phyloP scores from a whole-genome alignment of 1,140 invertebrate genomes.

The Drosophila obscura region DNA sequence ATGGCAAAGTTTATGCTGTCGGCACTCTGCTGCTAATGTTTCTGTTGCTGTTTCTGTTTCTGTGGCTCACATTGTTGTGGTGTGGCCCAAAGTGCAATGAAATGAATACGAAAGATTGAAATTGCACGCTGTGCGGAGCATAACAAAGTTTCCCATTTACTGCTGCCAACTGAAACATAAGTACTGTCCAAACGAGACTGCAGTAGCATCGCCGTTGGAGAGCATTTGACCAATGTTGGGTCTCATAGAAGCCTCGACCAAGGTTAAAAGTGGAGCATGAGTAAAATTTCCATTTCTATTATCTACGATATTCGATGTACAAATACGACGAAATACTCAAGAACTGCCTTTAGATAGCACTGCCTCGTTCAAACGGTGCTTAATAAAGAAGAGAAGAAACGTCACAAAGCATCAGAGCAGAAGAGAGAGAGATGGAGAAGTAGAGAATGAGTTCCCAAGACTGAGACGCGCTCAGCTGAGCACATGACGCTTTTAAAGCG shows the following conservation, averaged over 20 bases:
- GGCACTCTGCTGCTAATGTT: conserved; percentile 3
- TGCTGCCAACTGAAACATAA: not conserved
- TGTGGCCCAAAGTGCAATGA: conserved; percentile 35
- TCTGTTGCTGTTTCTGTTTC: conserved; percentile 1
- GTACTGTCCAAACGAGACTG: not conserved
- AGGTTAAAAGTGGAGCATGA: too few relatives aligned
- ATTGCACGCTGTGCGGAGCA: conserved; percentile 8
- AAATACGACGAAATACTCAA: too few relatives aligned
- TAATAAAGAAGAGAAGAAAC: not conserved
- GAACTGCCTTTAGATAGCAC: too few relatives aligned
- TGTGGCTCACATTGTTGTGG: conserved; percentile 9
- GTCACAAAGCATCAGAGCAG: conserved; percentile 16
- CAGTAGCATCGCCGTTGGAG: too few relatives aligned
- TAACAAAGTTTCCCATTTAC: too few relatives aligned
- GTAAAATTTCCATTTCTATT: too few relatives aligned
- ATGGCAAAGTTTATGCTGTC: conserved; percentile 54
- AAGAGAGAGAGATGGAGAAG: conserved; percentile 2
- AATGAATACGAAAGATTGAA: conserved; percentile 29
- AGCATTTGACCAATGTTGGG: too few relatives aligned
- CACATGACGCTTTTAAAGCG: conserved; percentile 68
- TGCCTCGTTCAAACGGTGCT: too few relatives aligned
- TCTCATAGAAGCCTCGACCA: too few relatives aligned
- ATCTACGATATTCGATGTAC: too few relatives aligned
- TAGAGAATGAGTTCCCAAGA: not conserved
- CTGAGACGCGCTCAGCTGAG: conserved; percentile 60